These are phyloP conservation scores for Parnassius orleans DNA, from an alignment of 2,888 invertebrate species.

Conservation along the genomic window DNA sequence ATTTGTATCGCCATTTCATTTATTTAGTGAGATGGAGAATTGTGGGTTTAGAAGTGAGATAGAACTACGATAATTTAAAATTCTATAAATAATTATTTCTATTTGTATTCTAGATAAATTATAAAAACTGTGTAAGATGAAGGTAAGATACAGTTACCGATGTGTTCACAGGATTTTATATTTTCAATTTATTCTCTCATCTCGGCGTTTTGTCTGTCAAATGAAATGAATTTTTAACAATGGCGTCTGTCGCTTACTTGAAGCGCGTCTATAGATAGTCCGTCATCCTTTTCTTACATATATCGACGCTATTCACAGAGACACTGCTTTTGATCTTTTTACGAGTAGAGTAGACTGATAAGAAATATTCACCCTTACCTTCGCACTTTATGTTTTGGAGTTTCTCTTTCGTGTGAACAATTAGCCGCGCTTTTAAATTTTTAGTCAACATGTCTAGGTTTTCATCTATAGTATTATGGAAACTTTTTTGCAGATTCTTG, in stretches of 20 bases:
- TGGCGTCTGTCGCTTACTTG: conserved; percentile 73
- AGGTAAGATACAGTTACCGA: conserved; percentile 7
- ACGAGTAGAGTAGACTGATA: conserved; percentile 76
- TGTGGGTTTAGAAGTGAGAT: conserved; percentile 73
- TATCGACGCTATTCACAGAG: conserved; percentile 73
- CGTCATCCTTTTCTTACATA: conserved; percentile 81
- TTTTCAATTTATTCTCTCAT: conserved; percentile 15
- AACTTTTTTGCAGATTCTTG: conserved; percentile 27
- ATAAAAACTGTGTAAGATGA: not conserved
- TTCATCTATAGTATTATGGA: not conserved
- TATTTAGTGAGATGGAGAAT: conserved; percentile 77
- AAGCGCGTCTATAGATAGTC: conserved; percentile 71
- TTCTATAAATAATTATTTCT: conserved; percentile 9
- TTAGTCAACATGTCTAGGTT: conserved; percentile 26
- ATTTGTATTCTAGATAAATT: conserved; percentile 16
- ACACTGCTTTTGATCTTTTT: conserved; percentile 76
- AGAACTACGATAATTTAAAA: conserved; percentile 61
- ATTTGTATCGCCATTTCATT: conserved; percentile 80
- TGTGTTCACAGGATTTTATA: not conserved
- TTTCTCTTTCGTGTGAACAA: conserved; percentile 63
- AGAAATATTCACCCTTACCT: conserved; percentile 77
- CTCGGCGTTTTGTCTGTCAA: conserved; percentile 37
- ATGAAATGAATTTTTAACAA: conserved; percentile 49
- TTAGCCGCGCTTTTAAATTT: conserved; percentile 69
- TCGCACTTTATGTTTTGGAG: conserved; percentile 73